Conservation (phyloP, 2,797 vertebrate genomes). For the Sphaeramia orbicularis region DNA sequence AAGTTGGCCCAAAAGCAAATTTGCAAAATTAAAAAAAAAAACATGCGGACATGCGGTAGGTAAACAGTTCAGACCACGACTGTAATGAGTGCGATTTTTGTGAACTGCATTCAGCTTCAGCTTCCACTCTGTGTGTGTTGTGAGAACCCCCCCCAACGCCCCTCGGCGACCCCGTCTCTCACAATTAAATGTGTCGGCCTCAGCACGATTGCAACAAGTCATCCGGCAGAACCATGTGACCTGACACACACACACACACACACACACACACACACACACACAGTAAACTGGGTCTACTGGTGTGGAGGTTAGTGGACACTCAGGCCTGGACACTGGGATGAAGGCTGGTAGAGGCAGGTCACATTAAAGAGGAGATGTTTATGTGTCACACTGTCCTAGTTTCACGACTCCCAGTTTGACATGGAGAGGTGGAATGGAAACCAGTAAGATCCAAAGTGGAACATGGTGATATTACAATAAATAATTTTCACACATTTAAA, state of each 20-base stretch:
- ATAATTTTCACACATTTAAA: too few relatives aligned
- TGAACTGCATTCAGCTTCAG: constrained; percentile 25
- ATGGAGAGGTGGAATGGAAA: constrained; percentile 1
- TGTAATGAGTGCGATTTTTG: constrained; percentile 50
- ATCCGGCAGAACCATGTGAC: constrained; percentile 76
- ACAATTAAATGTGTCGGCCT: constrained; percentile 84
- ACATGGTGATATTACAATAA: too few relatives aligned
- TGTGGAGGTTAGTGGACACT: constrained; percentile 17
- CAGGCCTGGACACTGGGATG: background rate
- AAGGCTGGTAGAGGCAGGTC: constrained; percentile 21
- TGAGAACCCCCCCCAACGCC: constrained; percentile 30
- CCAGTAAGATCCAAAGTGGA: background rate
- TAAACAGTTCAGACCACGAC: constrained; percentile 69
- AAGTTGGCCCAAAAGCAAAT: too few relatives aligned
- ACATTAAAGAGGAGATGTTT: constrained; percentile 32
- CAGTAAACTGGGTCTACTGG: constrained; percentile 47
- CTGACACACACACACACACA: constrained; percentile 23
- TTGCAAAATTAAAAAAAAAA: too few relatives aligned
- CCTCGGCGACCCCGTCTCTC: constrained; percentile 60
- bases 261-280: too few relatives aligned
- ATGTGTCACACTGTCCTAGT: constrained; percentile 40
- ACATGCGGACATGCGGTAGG: constrained; percentile 56
- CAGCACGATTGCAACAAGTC: constrained; percentile 83
- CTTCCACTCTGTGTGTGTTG: constrained; percentile 24
- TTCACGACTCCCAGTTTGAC: constrained; percentile 28